Evolutionary conservation across 2,888 invertebrate genomes (phyloP).

Genomic region (Brachynemurus nebulosus): DNA sequence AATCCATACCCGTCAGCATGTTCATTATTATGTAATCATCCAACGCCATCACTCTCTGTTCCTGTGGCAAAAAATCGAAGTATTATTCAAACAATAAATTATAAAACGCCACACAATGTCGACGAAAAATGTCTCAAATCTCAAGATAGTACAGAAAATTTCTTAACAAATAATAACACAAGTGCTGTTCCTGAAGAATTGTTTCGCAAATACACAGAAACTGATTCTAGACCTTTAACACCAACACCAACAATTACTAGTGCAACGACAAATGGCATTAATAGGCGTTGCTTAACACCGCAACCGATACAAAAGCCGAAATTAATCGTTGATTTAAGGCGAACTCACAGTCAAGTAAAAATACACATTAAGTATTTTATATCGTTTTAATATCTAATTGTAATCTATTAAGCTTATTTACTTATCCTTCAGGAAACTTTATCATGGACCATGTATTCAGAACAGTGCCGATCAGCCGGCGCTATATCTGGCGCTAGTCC

Average conservation of each 20-base stretch:
- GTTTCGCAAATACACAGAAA: conserved; percentile 66
- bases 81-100: no score
- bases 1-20: conserved; percentile 71
- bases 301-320: conserved; percentile 52
- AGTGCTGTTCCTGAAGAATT: conserved; percentile 49
- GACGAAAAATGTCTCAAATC: no score
- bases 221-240: conserved; percentile 68
- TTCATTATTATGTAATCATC: conserved; percentile 75
- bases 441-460: conserved; percentile 35
- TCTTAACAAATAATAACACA: no score
- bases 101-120: no score
- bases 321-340: conserved; percentile 56
- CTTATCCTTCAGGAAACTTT: conserved; percentile 31
- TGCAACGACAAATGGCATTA: conserved; percentile 50
- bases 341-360: conserved; percentile 49
- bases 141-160: no score
- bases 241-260: conserved; percentile 67
- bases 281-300: conserved; percentile 54
- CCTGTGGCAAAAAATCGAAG: background rate
- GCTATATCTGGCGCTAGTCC: no score
- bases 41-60: conserved; percentile 32
- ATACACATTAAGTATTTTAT: background rate
- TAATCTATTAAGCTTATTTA: background rate
- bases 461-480: conserved; percentile 26
- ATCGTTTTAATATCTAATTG: background rate